Conservation (phyloP, 1,140 invertebrate genomes). For the Heterodera carotae region DNA sequence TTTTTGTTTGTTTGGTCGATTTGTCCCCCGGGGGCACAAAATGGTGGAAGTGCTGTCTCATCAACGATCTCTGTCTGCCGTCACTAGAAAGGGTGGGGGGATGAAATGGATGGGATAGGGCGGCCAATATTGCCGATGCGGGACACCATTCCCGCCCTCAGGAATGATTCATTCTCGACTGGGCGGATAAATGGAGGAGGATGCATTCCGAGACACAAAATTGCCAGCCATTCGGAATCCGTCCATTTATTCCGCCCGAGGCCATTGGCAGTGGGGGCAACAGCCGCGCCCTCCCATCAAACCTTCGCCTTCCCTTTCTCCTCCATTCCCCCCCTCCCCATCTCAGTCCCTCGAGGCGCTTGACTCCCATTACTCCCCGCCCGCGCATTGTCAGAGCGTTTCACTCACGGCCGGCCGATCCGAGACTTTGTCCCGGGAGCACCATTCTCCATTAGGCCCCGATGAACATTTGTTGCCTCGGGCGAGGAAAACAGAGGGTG, state of each 20-base stretch:
- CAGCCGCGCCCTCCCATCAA: slow-evolving; percentile 13
- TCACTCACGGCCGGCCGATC: neutral
- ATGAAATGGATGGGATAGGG: neutral
- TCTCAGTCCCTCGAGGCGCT: neutral
- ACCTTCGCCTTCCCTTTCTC: slow-evolving; percentile 2
- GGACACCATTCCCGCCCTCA: neutral
- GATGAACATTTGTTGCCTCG: slow-evolving; percentile 11
- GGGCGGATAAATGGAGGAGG: neutral
- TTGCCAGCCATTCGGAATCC: slow-evolving; percentile 14
- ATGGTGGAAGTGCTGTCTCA: neutral
- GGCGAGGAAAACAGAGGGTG: neutral
- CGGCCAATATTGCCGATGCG: slow-evolving; percentile 10
- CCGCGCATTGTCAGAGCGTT: neutral
- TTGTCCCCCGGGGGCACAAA: neutral
- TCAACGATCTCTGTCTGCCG: neutral
- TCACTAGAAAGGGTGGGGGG: neutral
- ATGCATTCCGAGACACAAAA: slow-evolving; percentile 3
- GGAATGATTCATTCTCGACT: neutral
- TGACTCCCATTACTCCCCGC: slow-evolving; percentile 1
- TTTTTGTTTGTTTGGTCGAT: too few relatives aligned
- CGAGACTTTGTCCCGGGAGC: neutral
- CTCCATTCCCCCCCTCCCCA: neutral
- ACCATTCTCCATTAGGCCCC: neutral
- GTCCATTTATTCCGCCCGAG: slow-evolving; percentile 1
- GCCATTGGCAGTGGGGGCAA: neutral